Conservation (phyloP, 2,113 vertebrate genomes). For the Cnemophilus loriae region DNA sequence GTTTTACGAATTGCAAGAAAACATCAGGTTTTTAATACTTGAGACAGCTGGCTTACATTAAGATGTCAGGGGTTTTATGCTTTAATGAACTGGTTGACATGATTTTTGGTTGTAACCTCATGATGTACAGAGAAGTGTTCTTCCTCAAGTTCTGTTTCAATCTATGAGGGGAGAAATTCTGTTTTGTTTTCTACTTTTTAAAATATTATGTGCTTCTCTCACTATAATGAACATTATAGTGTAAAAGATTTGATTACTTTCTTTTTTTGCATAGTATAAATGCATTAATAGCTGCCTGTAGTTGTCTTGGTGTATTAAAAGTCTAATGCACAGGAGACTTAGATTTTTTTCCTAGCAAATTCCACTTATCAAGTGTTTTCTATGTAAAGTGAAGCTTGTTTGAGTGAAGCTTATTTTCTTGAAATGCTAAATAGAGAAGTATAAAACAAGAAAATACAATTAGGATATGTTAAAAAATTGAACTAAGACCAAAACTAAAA, state of each 20-base stretch:
- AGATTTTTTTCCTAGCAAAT: background rate
- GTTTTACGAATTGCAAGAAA: background rate
- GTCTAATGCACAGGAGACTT: background rate
- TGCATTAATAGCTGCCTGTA: background rate
- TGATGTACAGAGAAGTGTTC: background rate
- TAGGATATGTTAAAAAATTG: background rate
- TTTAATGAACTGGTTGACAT: background rate
- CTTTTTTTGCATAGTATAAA: background rate
- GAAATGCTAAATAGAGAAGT: background rate
- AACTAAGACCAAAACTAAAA: background rate
- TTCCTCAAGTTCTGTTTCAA: background rate
- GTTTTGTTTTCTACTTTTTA: background rate
- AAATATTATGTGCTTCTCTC: background rate
- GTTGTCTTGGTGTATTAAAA: background rate
- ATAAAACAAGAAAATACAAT: background rate
- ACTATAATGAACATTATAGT: background rate
- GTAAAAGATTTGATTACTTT: background rate
- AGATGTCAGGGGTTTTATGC: background rate
- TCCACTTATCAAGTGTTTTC: background rate
- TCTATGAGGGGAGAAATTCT: background rate
- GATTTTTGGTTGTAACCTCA: background rate
- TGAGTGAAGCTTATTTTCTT: background rate
- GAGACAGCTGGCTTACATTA: background rate
- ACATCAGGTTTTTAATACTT: background rate
- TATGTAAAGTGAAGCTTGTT: background rate